These are phyloP conservation scores for Chloroceryle inda DNA, from an alignment of 2,797 vertebrate species.

Conservation along the genomic window DNA sequence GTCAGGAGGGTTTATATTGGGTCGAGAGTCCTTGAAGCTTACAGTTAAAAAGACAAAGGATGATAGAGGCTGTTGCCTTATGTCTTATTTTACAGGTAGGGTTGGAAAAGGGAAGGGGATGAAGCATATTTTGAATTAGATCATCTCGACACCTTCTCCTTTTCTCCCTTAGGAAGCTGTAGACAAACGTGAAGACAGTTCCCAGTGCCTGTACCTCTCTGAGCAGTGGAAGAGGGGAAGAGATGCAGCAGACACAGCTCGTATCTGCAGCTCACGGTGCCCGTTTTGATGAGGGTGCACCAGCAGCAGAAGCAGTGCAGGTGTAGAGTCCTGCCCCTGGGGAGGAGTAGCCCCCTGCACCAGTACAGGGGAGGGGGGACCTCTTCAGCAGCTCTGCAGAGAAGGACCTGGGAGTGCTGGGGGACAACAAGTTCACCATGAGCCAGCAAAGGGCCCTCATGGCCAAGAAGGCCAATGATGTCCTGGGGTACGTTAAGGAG, in stretches of 20 bases:
- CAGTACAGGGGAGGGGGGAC: neutral
- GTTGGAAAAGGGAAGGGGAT: neutral
- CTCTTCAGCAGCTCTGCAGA: neutral
- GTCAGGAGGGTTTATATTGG: neutral
- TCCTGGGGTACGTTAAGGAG: too few species aligned
- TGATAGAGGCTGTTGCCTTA: neutral
- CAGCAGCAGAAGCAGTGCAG: neutral
- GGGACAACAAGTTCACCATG: too few species aligned
- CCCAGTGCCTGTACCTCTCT: neutral
- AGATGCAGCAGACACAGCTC: neutral
- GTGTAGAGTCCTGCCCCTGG: neutral
- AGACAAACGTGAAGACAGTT: neutral
- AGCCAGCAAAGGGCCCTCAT: too few species aligned
- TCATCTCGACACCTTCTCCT: neutral
- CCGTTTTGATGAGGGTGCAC: neutral
- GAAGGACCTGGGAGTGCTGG: too few species aligned
- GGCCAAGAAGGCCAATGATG: too few species aligned
- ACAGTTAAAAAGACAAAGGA: neutral
- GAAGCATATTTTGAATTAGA: neutral
- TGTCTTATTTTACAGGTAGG: neutral
- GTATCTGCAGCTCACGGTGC: neutral
- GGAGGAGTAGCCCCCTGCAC: neutral
- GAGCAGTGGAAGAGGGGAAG: neutral
- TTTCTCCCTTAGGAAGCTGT: neutral
- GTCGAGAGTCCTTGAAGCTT: neutral